These are phyloP conservation scores for Dryas iulia DNA, from an alignment of 1,140 invertebrate species.

Conservation along the genomic window DNA sequence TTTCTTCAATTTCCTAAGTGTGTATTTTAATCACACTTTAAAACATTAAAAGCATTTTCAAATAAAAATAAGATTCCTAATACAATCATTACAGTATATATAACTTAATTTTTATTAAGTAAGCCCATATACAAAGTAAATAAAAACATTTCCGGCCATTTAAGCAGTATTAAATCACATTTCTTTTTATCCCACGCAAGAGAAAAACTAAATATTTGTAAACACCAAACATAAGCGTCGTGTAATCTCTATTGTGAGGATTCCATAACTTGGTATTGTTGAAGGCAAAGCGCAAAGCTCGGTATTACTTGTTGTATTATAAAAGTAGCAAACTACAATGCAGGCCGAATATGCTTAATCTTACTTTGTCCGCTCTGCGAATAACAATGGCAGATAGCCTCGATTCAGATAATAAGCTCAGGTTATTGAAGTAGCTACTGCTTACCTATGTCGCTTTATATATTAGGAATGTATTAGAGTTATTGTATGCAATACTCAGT, in stretches of 20 bases:
- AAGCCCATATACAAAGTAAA: no score
- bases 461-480: background rate
- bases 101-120: no score
- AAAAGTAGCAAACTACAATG: conserved; percentile 14
- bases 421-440: background rate
- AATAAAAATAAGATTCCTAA: no score
- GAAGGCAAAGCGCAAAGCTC: background rate
- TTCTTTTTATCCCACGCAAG: background rate
- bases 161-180: no score
- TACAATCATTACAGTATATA: no score
- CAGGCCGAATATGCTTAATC: conserved; percentile 13
- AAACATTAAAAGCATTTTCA: no score
- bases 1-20: no score
- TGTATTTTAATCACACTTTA: no score
- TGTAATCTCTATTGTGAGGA: conserved; percentile 9
- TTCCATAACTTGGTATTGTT: conserved; percentile 5
- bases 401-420: background rate
- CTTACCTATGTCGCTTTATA: background rate
- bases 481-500: no score
- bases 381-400: background rate
- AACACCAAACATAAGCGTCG: background rate
- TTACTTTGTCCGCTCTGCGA: conserved; percentile 10
- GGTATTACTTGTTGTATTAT: conserved; percentile 13
- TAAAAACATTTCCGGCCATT: no score
- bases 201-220: background rate